phyloP scores from a whole-genome alignment of 2,113 vertebrate species.

The Ptyas mucosa region DNA sequence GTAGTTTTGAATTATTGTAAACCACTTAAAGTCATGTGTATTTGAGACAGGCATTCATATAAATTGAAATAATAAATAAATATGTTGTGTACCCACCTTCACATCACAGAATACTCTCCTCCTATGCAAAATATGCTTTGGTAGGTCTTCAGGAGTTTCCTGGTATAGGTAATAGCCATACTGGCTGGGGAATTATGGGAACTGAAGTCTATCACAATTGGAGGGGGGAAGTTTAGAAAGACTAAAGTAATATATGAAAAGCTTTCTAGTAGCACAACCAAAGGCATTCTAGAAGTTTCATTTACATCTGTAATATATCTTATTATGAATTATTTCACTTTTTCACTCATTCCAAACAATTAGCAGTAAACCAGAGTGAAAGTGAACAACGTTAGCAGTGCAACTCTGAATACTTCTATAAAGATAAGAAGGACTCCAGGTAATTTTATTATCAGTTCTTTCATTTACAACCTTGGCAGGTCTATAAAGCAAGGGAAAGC shows the following conservation, averaged over 20 bases:
- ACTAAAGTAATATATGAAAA: neutral
- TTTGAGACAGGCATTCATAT: neutral
- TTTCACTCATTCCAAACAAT: slow-evolving; percentile 21
- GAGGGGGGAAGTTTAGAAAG: neutral
- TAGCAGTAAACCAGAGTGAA: neutral
- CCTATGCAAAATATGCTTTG: neutral
- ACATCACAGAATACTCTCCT: neutral
- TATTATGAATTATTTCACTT: slow-evolving; percentile 1
- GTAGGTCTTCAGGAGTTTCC: neutral
- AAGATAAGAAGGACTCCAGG: slow-evolving; percentile 49
- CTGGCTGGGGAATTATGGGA: neutral
- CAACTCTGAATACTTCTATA: slow-evolving; percentile 38
- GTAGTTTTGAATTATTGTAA: neutral
- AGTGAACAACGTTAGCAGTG: slow-evolving; percentile 27
- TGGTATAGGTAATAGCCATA: neutral
- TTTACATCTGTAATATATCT: slow-evolving; percentile 13
- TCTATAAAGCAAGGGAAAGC: neutral
- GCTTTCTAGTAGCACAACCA: neutral
- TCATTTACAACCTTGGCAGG: neutral
- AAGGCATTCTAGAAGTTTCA: slow-evolving; percentile 25
- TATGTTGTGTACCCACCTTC: neutral
- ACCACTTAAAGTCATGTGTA: neutral
- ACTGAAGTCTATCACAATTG: neutral
- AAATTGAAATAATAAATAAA: neutral
- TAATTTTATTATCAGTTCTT: neutral